These are phyloP conservation scores for Bunonema sp. DNA, from an alignment of 2,888 invertebrate species.

Conservation along the genomic window DNA sequence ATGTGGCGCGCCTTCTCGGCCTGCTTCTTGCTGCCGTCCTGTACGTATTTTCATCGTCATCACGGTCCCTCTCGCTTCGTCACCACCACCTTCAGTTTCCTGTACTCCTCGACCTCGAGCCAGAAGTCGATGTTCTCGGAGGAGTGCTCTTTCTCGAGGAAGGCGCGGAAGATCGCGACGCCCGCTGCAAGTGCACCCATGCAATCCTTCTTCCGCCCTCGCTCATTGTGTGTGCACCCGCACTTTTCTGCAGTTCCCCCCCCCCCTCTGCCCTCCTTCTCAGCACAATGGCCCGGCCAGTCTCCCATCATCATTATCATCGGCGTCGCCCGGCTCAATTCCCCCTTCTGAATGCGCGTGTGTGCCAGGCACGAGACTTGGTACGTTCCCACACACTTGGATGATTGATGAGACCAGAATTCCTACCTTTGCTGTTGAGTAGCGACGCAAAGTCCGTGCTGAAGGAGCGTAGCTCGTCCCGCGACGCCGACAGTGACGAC, in stretches of 20 bases:
- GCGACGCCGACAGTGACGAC: constrained; percentile 23
- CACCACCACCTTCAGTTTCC: constrained; percentile 26
- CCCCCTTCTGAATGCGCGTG: too few relatives aligned
- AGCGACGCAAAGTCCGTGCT: constrained; percentile 25
- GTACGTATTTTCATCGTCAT: not conserved
- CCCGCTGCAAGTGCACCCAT: constrained; percentile 37
- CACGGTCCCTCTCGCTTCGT: not conserved
- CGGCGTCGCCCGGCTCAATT: too few relatives aligned
- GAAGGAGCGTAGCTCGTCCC: constrained; percentile 34
- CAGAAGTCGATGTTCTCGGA: constrained; percentile 40
- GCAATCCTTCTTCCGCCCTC: too few relatives aligned
- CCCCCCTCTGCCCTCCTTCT: too few relatives aligned
- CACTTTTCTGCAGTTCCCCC: too few relatives aligned
- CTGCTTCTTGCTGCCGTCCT: constrained; percentile 21
- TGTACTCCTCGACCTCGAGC: constrained; percentile 33
- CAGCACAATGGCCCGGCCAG: too few relatives aligned
- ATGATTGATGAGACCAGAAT: not conserved
- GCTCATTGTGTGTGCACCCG: too few relatives aligned
- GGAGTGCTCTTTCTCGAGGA: constrained; percentile 29
- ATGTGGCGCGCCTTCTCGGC: constrained; percentile 27
- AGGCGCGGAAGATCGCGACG: constrained; percentile 27
- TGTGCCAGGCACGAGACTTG: too few relatives aligned
- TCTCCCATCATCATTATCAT: too few relatives aligned
- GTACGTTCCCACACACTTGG: too few relatives aligned
- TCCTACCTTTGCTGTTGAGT: constrained; percentile 31